Evolutionary conservation across 1,140 invertebrate genomes (phyloP).

Genomic region (Brachionus manjavacas): DNA sequence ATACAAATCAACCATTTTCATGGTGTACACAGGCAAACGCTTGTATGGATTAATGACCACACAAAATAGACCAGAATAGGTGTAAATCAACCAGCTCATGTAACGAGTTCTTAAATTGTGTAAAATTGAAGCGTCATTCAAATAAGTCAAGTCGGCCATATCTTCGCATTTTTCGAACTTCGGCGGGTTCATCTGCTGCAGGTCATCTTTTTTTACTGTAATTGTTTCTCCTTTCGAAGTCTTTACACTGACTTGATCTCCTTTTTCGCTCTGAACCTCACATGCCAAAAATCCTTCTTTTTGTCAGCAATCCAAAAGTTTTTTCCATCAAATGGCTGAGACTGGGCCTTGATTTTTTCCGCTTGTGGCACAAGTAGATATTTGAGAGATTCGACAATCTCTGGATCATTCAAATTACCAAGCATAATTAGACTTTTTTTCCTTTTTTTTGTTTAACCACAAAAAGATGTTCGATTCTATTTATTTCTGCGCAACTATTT

Average conservation of each 20-base stretch:
- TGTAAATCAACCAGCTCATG: conserved; percentile 94
- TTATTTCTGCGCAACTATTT: background rate
- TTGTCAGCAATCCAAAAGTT: conserved; percentile 96
- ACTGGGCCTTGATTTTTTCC: conserved; percentile 61
- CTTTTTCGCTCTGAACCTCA: conserved; percentile 96
- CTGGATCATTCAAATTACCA: conserved; percentile 37
- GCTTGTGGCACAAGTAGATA: conserved; percentile 31
- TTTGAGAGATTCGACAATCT: conserved; percentile 39
- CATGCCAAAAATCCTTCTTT: conserved; percentile 90
- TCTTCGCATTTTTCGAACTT: conserved; percentile 99
- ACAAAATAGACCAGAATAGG: conserved; percentile 99
- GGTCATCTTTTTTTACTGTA: conserved; percentile 92
- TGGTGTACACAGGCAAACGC: conserved; percentile 96
- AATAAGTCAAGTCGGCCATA: conserved; percentile 99
- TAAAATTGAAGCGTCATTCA: conserved; percentile 98
- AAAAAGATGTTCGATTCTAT: background rate
- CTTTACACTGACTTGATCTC: conserved; percentile 85
- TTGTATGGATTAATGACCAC: conserved; percentile 99
- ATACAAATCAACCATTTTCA: conserved; percentile 90
- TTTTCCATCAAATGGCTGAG: conserved; percentile 97
- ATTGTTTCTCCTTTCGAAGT: conserved; percentile 55
- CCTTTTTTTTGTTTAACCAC: background rate
- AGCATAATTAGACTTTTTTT: background rate
- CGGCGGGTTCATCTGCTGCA: conserved; percentile 96
- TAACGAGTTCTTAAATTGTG: conserved; percentile 98